phyloP scores from a whole-genome alignment of 2,113 vertebrate species.

The Phodopus roborovskii region DNA sequence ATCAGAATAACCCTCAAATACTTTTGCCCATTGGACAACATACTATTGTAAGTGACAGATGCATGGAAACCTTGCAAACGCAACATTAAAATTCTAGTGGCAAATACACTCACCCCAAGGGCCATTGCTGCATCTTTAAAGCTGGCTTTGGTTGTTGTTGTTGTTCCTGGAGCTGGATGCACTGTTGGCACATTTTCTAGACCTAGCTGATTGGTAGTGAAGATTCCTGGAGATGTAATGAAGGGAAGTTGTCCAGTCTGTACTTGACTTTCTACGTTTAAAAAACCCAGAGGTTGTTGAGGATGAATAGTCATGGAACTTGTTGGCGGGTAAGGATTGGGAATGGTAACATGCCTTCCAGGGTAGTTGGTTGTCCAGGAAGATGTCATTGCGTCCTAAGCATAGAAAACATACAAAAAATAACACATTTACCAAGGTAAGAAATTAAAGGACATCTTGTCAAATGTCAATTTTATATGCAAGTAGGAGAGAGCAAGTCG shows the following conservation, averaged over 20 bases:
- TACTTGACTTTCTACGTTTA: not conserved
- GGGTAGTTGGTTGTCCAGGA: not conserved
- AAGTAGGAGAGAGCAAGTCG: not conserved
- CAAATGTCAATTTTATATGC: not conserved
- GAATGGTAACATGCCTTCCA: not conserved
- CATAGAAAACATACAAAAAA: constrained; percentile 4
- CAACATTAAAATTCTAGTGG: not conserved
- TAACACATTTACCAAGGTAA: not conserved
- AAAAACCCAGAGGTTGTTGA: not conserved
- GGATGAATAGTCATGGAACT: not conserved
- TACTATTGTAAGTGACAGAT: not conserved
- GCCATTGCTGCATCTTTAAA: not conserved
- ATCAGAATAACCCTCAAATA: not conserved
- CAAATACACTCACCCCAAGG: constrained; percentile 54
- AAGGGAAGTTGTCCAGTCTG: not conserved
- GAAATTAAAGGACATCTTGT: not conserved
- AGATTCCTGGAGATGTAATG: not conserved
- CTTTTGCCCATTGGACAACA: not conserved
- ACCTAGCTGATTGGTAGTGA: not conserved
- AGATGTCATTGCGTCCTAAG: not conserved
- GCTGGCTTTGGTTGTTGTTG: rapidly evolving
- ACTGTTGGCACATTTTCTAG: not conserved
- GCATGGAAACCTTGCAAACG: not conserved
- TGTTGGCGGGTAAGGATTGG: not conserved
- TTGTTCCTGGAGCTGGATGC: not conserved